These are phyloP conservation scores for Porites lutea DNA, from an alignment of 64 coral and sea anemone genomes.

Conservation along the genomic window DNA sequence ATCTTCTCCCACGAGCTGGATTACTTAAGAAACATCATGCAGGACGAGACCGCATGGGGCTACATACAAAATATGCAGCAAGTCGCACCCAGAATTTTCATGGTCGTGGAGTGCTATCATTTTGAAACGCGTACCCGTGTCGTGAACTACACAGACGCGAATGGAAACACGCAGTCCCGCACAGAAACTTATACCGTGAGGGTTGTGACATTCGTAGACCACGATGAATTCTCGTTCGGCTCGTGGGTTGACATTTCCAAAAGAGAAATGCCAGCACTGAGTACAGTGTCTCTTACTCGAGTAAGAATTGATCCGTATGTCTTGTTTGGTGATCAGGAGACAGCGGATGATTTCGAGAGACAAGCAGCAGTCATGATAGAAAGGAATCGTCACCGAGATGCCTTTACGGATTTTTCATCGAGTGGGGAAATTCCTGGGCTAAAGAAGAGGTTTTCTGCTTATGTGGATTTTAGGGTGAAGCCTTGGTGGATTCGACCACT, in stretches of 20 bases:
- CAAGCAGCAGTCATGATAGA: slow-evolving; percentile 58
- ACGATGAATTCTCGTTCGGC: slow-evolving; percentile 55
- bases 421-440: slow-evolving; percentile 49
- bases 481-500: slow-evolving; percentile 75
- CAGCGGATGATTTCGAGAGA: slow-evolving; percentile 41
- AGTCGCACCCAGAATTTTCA: slow-evolving; percentile 64
- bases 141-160: slow-evolving; percentile 65
- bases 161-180: slow-evolving; percentile 65
- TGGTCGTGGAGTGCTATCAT: slow-evolving; percentile 83
- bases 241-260: slow-evolving; percentile 82
- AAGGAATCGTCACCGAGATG: slow-evolving; percentile 58
- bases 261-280: slow-evolving; percentile 75
- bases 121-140: slow-evolving; percentile 61
- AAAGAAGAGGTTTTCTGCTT: slow-evolving; percentile 79
- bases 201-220: slow-evolving; percentile 55
- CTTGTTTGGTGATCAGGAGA: slow-evolving; percentile 80
- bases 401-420: slow-evolving; percentile 38
- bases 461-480: slow-evolving; percentile 37
- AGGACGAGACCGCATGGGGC: slow-evolving; percentile 85
- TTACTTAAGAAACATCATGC: slow-evolving; percentile 84
- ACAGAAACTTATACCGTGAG: slow-evolving; percentile 78
- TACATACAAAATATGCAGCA: slow-evolving; percentile 72
- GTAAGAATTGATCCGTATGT: slow-evolving; percentile 67
- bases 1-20: slow-evolving; percentile 72
- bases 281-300: slow-evolving; percentile 55